Percentiles rank a stretch among this genome's conserved stretches.
Evolutionary conservation across 2,797 vertebrate genomes (phyloP).

Genomic region (Arctocebus calabarensis): DNA sequence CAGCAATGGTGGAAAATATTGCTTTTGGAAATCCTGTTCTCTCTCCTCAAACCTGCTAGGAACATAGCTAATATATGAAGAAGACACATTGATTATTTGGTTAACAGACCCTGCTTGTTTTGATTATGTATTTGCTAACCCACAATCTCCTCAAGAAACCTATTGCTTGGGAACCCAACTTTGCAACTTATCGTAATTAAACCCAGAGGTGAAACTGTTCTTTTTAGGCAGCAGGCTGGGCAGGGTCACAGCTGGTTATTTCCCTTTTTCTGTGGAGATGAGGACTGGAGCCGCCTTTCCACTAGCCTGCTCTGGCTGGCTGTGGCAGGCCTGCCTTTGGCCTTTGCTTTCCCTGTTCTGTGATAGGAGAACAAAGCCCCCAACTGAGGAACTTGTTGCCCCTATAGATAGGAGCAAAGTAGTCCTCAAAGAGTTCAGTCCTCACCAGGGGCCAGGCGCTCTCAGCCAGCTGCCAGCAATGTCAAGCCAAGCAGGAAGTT

Average conservation of each 20-base stretch:
- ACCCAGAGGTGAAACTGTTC: background rate
- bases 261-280: background rate
- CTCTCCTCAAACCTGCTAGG: background rate
- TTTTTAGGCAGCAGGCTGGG: background rate
- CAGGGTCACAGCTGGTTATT: background rate
- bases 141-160: background rate
- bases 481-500: background rate
- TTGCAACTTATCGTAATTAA: constrained; percentile 1
- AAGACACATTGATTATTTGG: background rate
- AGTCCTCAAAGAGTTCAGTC: background rate
- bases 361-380: constrained; percentile 63
- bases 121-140: background rate
- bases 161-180: background rate
- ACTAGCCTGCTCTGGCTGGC: background rate
- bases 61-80: background rate
- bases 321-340: background rate
- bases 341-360: constrained; percentile 13
- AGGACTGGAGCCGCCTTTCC: background rate
- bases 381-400: background rate
- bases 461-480: background rate
- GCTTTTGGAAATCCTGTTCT: background rate
- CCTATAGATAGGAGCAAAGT: background rate
- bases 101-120: background rate
- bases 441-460: background rate
- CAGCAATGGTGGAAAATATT: background rate